Conservation (phyloP, 2,888 invertebrate species). For the Phortica magna region DNA sequence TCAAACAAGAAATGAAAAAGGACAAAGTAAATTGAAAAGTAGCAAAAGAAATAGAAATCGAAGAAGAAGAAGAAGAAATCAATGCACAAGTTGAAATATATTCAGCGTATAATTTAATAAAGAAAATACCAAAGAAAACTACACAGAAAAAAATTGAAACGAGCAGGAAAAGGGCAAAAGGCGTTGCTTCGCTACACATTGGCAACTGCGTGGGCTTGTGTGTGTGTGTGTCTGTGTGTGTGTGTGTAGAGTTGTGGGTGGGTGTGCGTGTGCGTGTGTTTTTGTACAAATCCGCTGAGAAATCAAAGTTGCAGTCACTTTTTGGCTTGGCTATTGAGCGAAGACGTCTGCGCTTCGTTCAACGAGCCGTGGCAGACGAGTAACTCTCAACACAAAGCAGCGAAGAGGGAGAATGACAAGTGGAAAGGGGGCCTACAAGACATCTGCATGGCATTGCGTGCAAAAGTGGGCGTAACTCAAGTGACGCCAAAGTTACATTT, state of each 20-base stretch:
- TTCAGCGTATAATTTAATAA: slow-evolving; percentile 75
- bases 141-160: background rate
- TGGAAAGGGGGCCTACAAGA: background rate
- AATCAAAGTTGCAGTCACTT: slow-evolving; percentile 57
- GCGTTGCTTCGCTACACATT: slow-evolving; percentile 10
- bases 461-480: background rate
- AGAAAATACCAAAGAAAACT: slow-evolving; percentile 57
- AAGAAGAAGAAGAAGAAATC: slow-evolving; percentile 69
- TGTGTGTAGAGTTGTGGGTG: slow-evolving; percentile 29
- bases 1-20: slow-evolving; percentile 29
- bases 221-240: slow-evolving; percentile 37
- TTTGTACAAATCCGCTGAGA: slow-evolving; percentile 56
- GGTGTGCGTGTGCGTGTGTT: background rate
- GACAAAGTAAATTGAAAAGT: slow-evolving; percentile 43
- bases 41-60: slow-evolving; percentile 65
- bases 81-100: slow-evolving; percentile 69
- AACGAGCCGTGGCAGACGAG: slow-evolving; percentile 42
- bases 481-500: background rate
- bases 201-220: slow-evolving; percentile 3
- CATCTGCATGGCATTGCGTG: background rate
- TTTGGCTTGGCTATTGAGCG: slow-evolving; percentile 36
- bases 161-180: slow-evolving; percentile 41
- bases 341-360: slow-evolving; percentile 24
- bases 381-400: slow-evolving; percentile 20
- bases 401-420: background rate